Evolutionary conservation across 2,888 invertebrate genomes (phyloP), one percentile per base, ranked within the genome.

Genomic region (Galerucella nymphaeae): DNA sequence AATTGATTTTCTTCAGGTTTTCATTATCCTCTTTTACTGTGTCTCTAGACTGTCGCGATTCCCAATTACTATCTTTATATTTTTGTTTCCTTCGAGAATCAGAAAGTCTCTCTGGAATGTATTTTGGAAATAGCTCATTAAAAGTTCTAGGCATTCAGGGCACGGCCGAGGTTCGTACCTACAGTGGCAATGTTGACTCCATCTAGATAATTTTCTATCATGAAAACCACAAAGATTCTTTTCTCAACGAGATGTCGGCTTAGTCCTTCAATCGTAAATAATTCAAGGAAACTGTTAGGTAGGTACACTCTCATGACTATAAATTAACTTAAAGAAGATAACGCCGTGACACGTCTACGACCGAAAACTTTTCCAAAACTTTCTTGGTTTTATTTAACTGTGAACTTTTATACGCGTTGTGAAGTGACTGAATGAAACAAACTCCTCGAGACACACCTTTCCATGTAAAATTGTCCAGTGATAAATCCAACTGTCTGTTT

Each of bases 301-400:
- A 53, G 62, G 69, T 62, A 70, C 63, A 73, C 73, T 73, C 62
- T 66, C 62, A 57, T 62, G 73, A 73, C 70, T 69, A 73, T 73
- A 73, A 73, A 73, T 73, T 73, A 69, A 73, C 70, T 73, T 64
- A 66, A 69, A 73, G 70, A 71, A 73, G 73, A 73, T 73, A 73
- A 66, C 66, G 66, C 66, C 61, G 66, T 41, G 73, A 70, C 73
- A 70, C 70, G 73, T 73, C 66, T 48, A 65, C 73, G 70, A 20
- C 62, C 70, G 18, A 66, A 66, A 72, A 73, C 65, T 73, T 70
- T 53, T 59, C 48, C 41, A 57, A 65, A 69, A 70, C 62, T 70
- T 70, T 58, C 65, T 63, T 42, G 66, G 66, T 66, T 66, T 71
- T 66, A 71, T 62, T 63, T 66, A 70, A 73, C 64, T 73, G 66